phyloP scores from a whole-genome alignment of 2,113 vertebrate genomes.

The rat (Rattus norvegicus) region GRCr8 NC_086026.1:106863001-106863500 shows the following conservation, averaged over 20 bases:
- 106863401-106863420: constrained; percentile 16
- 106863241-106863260: background rate
- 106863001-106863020: background rate
- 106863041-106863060: too few relatives aligned
- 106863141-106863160: background rate
- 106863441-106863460: background rate
- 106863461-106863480: constrained; percentile 21
- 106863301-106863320: constrained; percentile 1
- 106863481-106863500: constrained; percentile 32
- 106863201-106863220: background rate
- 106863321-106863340: background rate
- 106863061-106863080: background rate
- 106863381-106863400: constrained; percentile 39
- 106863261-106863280: background rate
- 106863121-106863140: background rate
- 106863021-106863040: too few relatives aligned
- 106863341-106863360: constrained; percentile 2
- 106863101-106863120: background rate
- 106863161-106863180: background rate
- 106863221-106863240: constrained; percentile 33
- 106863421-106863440: constrained; percentile 6
- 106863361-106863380: background rate
- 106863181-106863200: constrained; percentile 34
- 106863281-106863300: background rate
- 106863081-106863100: background rate